Evolutionary conservation across 2,797 vertebrate genomes (phyloP), one percentile per base, ranked within the genome.

Genomic region (Smutsia temminckii): DNA sequence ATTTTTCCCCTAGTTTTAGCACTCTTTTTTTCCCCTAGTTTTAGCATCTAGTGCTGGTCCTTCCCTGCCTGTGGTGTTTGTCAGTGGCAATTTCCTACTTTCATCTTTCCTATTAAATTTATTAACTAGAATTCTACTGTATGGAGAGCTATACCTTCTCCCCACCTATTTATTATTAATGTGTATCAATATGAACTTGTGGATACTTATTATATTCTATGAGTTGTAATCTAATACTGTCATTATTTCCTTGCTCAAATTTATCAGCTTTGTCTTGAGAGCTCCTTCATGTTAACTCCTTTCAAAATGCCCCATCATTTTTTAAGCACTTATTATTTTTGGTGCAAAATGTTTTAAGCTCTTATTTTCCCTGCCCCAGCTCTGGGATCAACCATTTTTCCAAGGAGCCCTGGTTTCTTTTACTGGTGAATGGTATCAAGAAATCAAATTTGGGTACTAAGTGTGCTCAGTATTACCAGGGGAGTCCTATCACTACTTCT

Each of bases 191-290:
- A 59, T 64, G 1, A 18, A 63, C 10, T 85, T 42, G 51, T 46
- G 83, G 29, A 40, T 37, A 79, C 64, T 91, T 69, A 42, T 63
- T 59, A 81, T 89, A 69, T 27, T 83, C 46, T 84, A 29, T 69
- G 55, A 21, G 53, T 83, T 69, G 16, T 57, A 57, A 83, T 57
- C 40, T 14, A 84, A 84, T 20, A 86, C 37, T 83, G 78, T 32
- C 17, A 93, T 91, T 49, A 57, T 68, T 84, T 88, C 78, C 89
- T 77, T 85, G 37, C 27, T 92, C 79, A 79, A 59, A 29, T 72
- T 57, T 79, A 79, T 66, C 14, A 89, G 42, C 34, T 74, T 92
- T 69, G 79, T 79, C 72, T 75, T 84, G 42, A 64, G 2, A 55
- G 53, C 8, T 92, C 23, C 68, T 72, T 72, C 29, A 51, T 49